phyloP scores from a whole-genome alignment of 2,888 invertebrate genomes.

The Leptopilina drosophilae region DNA sequence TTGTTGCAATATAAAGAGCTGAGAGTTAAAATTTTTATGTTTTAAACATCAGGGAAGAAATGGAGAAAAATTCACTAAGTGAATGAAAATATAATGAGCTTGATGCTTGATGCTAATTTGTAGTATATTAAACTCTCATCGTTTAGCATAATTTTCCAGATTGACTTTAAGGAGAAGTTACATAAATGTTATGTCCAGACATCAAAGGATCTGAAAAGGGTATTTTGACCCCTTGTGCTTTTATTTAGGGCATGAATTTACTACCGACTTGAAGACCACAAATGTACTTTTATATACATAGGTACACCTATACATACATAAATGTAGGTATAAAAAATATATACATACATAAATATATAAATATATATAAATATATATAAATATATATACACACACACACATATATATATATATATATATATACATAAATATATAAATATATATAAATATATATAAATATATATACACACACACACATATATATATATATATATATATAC shows the following conservation, averaged over 20 bases:
- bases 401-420: no score
- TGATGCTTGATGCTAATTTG: not conserved
- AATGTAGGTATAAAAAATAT: not conserved
- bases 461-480: no score
- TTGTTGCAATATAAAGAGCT: no score
- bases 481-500: not conserved
- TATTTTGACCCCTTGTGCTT: constrained; percentile 33
- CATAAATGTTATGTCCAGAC: constrained; percentile 29
- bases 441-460: no score
- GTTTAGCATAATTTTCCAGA: constrained; percentile 4
- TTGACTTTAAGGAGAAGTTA: constrained; percentile 27
- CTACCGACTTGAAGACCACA: constrained; percentile 21
- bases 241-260: constrained; percentile 36
- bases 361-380: no score
- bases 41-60: not conserved
- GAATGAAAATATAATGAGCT: constrained; percentile 18
- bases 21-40: no score
- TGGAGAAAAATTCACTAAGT: not conserved
- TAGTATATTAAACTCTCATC: constrained; percentile 13
- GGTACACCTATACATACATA: no score
- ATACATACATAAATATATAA: no score
- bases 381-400: no score
- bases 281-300: not conserved
- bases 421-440: no score
- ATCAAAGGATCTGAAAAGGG: constrained; percentile 11